These are phyloP conservation scores for Geotrupes spiniger DNA, from an alignment of 2,888 invertebrate genomes.

Conservation along the genomic window DNA sequence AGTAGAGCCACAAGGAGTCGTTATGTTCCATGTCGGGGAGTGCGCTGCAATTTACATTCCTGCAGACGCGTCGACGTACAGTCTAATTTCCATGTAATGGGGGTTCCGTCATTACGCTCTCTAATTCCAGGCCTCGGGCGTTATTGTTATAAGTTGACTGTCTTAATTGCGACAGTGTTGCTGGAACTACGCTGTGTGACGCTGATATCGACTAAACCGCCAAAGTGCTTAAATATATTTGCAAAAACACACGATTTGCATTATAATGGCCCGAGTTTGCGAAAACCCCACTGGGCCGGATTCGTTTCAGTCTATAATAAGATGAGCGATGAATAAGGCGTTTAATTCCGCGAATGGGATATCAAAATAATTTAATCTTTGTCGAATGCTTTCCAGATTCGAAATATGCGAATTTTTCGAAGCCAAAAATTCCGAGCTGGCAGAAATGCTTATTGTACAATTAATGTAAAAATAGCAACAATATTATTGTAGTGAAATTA, in stretches of 20 bases:
- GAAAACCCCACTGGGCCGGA: no score
- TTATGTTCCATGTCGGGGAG: constrained; percentile 9
- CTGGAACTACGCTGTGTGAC: constrained; percentile 26
- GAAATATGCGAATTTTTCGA: no score
- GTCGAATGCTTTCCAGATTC: no score
- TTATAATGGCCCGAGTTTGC: constrained; percentile 8
- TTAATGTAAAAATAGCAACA: no score
- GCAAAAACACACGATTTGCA: constrained; percentile 14
- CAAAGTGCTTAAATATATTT: constrained; percentile 6
- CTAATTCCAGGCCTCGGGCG: constrained; percentile 35
- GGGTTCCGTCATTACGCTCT: constrained; percentile 35
- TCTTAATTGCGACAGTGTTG: constrained; percentile 34
- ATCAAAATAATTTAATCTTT: no score
- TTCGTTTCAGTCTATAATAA: no score
- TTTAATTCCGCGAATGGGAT: no score
- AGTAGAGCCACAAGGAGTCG: constrained; percentile 1
- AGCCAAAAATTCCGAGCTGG: no score
- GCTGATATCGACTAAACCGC: constrained; percentile 25
- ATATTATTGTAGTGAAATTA: no score
- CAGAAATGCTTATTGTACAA: no score
- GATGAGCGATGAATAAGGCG: no score
- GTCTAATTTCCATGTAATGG: constrained; percentile 39
- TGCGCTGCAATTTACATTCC: constrained; percentile 35
- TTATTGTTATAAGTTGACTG: constrained; percentile 39
- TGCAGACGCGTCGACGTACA: constrained; percentile 34